phyloP scores from a whole-genome alignment of 2,797 vertebrate species.

The Spinibarbus caldwelli region DNA sequence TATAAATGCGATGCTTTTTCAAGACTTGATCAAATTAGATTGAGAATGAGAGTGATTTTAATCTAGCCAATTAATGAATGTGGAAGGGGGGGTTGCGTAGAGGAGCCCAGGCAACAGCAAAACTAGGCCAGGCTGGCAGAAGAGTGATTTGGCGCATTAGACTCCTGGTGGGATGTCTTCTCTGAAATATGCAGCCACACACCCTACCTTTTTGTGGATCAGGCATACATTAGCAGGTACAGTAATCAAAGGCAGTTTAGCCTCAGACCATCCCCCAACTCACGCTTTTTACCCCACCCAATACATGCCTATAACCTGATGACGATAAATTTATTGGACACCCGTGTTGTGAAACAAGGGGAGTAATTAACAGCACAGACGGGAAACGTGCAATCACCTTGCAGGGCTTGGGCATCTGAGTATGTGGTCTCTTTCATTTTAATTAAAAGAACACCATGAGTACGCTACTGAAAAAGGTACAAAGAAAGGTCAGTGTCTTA shows the following conservation, averaged over 20 bases:
- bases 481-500: conserved; percentile 63
- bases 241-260: conserved; percentile 68
- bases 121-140: conserved; percentile 68
- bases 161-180: conserved; percentile 68
- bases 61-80: conserved; percentile 51
- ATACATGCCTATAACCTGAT: conserved; percentile 58
- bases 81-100: conserved; percentile 46
- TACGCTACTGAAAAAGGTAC: conserved; percentile 57
- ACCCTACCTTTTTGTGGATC: conserved; percentile 64
- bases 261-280: conserved; percentile 49
- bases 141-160: conserved; percentile 69
- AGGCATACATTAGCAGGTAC: conserved; percentile 67
- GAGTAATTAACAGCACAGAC: conserved; percentile 65
- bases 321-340: conserved; percentile 67
- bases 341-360: conserved; percentile 58
- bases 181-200: conserved; percentile 69
- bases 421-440: conserved; percentile 64
- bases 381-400: conserved; percentile 57
- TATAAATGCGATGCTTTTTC: conserved; percentile 6
- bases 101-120: conserved; percentile 58
- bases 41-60: conserved; percentile 49
- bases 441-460: conserved; percentile 65
- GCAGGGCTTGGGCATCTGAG: conserved; percentile 55
- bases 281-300: conserved; percentile 34
- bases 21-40: conserved; percentile 37